A percentile compares a stretch with the other conserved stretches of the same genome.
Conservation (phyloP, 2,888 invertebrate species). For the Nephrotoma flavescens region DNA sequence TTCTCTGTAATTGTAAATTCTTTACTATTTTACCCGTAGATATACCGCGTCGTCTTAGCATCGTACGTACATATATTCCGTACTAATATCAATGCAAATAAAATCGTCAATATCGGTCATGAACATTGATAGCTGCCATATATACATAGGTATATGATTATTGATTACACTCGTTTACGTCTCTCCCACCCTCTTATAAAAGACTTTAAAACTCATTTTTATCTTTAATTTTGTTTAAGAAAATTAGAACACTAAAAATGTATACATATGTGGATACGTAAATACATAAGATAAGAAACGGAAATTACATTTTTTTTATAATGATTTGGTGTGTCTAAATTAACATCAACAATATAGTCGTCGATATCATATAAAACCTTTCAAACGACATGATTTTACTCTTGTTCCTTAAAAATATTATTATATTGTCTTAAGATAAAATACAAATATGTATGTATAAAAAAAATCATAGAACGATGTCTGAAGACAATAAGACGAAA, state of each 20-base stretch:
- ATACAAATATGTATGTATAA: not conserved
- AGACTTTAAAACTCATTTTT: not conserved
- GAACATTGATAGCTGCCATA: not conserved
- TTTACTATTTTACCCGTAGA: not conserved
- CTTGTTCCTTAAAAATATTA: not conserved
- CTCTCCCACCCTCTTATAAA: not conserved
- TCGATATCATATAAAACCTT: not conserved
- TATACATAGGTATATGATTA: not conserved
- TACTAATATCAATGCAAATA: not conserved
- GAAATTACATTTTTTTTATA: not conserved
- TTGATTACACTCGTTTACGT: not conserved
- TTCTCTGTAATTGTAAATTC: not conserved
- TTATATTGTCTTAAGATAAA: not conserved
- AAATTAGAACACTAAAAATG: not conserved
- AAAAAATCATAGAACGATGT: not conserved
- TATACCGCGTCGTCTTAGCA: not conserved
- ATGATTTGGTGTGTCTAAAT: not conserved
- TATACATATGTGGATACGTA: not conserved
- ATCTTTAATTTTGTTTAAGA: not conserved
- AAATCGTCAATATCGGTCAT: not conserved
- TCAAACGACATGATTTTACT: not conserved
- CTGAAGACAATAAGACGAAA: not conserved
- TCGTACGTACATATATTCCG: not conserved
- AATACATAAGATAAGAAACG: not conserved
- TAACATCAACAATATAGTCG: not conserved